These are phyloP conservation scores for Apamea crenata DNA, from an alignment of 2,888 invertebrate species.

Conservation along the genomic window DNA sequence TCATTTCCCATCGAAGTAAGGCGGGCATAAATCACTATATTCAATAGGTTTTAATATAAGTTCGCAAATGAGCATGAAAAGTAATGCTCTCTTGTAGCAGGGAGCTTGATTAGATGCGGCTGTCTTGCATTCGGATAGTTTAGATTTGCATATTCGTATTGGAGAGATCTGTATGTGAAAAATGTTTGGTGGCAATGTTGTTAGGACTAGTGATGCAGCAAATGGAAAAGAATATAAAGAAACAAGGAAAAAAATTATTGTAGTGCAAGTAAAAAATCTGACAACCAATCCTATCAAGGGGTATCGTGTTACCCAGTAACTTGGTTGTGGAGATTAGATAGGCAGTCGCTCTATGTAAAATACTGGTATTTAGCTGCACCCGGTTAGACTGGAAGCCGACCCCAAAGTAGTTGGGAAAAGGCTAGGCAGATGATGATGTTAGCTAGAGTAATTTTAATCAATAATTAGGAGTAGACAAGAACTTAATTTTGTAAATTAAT, in stretches of 20 bases:
- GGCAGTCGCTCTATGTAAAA: too few species aligned
- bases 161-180: not conserved
- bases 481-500: not conserved
- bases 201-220: not conserved
- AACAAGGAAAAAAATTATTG: not conserved
- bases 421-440: not conserved
- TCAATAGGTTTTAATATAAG: constrained; percentile 70
- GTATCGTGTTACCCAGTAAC: too few species aligned
- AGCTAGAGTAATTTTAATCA: not conserved
- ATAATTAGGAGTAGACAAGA: not conserved
- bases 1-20: constrained; percentile 61
- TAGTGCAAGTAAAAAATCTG: too few species aligned
- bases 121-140: constrained; percentile 72
- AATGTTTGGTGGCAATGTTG: not conserved
- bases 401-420: too few species aligned
- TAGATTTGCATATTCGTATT: constrained; percentile 65
- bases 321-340: too few species aligned
- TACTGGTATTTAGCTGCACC: too few species aligned
- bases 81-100: constrained; percentile 46
- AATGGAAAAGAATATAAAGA: not conserved
- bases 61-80: constrained; percentile 56
- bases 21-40: constrained; percentile 71
- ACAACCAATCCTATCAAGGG: too few species aligned
- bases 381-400: too few species aligned
- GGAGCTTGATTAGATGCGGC: constrained; percentile 67